Evolutionary conservation across 2,113 vertebrate species (phyloP).

Genomic region (Athene noctua): DNA sequence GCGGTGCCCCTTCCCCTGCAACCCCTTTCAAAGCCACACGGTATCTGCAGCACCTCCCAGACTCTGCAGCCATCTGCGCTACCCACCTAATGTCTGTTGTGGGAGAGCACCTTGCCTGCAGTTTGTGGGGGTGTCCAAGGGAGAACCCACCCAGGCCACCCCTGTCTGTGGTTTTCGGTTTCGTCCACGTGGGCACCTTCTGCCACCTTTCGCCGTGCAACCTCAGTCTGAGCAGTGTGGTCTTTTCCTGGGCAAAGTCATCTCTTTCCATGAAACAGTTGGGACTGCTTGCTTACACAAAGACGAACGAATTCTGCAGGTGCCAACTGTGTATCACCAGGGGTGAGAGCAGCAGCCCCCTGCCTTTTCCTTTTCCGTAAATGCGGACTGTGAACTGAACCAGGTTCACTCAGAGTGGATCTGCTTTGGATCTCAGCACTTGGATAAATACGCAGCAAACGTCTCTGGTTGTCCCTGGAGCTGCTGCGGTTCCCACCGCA

Average conservation of each 20-base stretch:
- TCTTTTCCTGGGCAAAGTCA: too few relatives aligned
- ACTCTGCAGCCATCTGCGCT: too few relatives aligned
- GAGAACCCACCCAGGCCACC: too few relatives aligned
- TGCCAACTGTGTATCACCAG: background rate
- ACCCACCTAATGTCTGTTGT: too few relatives aligned
- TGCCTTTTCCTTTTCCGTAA: background rate
- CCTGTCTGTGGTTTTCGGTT: too few relatives aligned
- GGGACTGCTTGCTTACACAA: background rate
- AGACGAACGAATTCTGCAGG: background rate
- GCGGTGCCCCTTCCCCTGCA: background rate
- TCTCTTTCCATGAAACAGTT: background rate
- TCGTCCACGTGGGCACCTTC: too few relatives aligned
- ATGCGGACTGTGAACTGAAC: background rate
- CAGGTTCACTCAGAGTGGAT: background rate
- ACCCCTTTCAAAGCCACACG: background rate
- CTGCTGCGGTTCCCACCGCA: background rate
- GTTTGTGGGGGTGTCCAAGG: too few relatives aligned
- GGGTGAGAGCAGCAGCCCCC: background rate
- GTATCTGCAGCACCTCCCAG: too few relatives aligned
- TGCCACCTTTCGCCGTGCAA: too few relatives aligned
- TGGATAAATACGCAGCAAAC: background rate
- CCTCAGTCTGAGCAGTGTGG: too few relatives aligned
- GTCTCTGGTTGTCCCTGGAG: background rate
- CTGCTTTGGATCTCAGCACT: background rate
- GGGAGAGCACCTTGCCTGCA: too few relatives aligned